A percentile compares a stretch with the other conserved stretches of the same genome.
These are phyloP conservation scores for Pyxicephalus adspersus DNA, from an alignment of 2,113 vertebrate species.

Conservation along the genomic window DNA sequence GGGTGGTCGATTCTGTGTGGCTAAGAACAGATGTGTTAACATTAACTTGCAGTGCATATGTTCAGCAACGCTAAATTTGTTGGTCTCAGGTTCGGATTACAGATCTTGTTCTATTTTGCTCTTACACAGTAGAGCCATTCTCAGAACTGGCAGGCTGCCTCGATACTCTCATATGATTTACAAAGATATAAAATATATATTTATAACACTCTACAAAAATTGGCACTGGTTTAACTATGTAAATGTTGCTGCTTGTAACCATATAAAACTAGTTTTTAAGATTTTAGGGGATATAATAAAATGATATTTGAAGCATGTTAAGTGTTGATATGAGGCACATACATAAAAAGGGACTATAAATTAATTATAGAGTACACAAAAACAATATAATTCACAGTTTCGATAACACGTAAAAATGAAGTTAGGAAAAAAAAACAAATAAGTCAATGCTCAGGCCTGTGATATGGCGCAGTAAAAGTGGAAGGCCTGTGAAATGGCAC, in stretches of 20 bases:
- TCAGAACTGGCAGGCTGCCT: slow-evolving; percentile 15
- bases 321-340: neutral
- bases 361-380: slow-evolving; percentile 5
- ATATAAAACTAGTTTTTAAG: slow-evolving; percentile 30
- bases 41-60: neutral
- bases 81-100: neutral
- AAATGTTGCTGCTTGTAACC: slow-evolving; percentile 4
- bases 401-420: too few species aligned
- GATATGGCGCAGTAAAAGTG: too few species aligned
- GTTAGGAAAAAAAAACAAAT: too few species aligned
- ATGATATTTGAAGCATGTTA: slow-evolving; percentile 20
- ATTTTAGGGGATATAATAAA: slow-evolving; percentile 29
- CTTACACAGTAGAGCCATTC: slow-evolving; percentile 8
- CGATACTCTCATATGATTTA: slow-evolving; percentile 27
- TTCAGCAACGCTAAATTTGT: neutral
- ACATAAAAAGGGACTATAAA: neutral
- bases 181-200: slow-evolving; percentile 26
- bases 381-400: too few species aligned
- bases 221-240: neutral
- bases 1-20: too few species aligned
- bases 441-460: too few species aligned
- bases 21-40: too few species aligned
- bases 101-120: slow-evolving; percentile 8
- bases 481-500: too few species aligned
- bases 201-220: slow-evolving; percentile 20